Percentiles rank a stretch among this genome's conserved stretches.
phyloP scores from a whole-genome alignment of 2,113 vertebrate species.

The Nesospiza acunhae region DNA sequence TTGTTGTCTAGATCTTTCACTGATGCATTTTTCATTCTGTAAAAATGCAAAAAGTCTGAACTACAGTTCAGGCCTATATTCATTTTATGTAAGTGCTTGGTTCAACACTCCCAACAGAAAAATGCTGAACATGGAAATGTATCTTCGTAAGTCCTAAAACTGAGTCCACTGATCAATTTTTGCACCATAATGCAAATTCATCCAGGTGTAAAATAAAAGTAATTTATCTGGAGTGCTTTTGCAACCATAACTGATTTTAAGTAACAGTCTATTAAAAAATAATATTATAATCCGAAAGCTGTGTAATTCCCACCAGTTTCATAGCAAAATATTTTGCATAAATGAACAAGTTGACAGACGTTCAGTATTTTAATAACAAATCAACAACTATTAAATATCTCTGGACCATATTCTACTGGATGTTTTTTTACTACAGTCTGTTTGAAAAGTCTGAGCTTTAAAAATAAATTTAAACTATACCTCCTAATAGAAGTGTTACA shows the following conservation, averaged over 20 bases:
- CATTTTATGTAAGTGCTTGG: neutral
- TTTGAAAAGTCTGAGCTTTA: neutral
- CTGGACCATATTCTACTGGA: neutral
- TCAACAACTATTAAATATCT: neutral
- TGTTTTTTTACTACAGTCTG: neutral
- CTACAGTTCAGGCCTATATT: neutral
- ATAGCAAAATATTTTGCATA: neutral
- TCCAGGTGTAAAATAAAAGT: neutral
- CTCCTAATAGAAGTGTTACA: neutral
- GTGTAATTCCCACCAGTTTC: neutral
- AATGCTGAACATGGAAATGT: neutral
- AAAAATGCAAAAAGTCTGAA: neutral
- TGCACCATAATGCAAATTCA: neutral
- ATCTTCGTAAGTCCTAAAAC: neutral
- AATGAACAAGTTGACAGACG: neutral
- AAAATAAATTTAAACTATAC: neutral
- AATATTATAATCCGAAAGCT: neutral
- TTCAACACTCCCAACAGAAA: neutral
- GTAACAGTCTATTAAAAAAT: neutral
- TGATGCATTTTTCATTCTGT: neutral
- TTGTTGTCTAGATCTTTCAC: neutral
- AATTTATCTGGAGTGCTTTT: neutral
- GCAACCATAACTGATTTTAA: neutral
- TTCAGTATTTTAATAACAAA: neutral
- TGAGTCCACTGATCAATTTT: neutral